These are phyloP conservation scores for Myiotriccus ornatus DNA, from an alignment of 2,797 vertebrate genomes.

Conservation along the genomic window DNA sequence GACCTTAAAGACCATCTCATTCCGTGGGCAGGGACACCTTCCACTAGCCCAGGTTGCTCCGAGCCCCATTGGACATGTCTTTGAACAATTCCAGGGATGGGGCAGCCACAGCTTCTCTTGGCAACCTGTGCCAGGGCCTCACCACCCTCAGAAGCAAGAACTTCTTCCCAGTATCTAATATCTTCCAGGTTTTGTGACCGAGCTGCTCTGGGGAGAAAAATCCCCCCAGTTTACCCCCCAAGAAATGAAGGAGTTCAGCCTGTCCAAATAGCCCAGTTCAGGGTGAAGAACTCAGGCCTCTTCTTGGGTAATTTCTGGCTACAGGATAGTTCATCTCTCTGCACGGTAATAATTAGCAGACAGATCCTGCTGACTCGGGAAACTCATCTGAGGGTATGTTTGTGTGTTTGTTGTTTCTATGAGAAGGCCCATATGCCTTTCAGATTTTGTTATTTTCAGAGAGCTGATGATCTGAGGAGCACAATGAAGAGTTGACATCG, in stretches of 20 bases:
- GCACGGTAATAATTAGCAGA: constrained; percentile 55
- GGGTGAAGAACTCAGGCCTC: neutral
- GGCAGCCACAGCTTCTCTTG: neutral
- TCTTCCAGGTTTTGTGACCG: neutral
- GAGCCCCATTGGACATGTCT: fast-evolving
- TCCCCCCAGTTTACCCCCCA: neutral
- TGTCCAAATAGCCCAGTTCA: neutral
- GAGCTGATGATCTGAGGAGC: constrained; percentile 53
- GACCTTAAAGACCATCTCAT: neutral
- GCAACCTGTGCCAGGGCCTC: neutral
- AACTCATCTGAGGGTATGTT: constrained; percentile 53
- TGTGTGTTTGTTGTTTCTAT: constrained; percentile 65
- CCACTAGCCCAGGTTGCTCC: fast-evolving
- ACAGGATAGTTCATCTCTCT: neutral
- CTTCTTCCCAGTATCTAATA: neutral
- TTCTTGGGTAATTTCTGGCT: constrained; percentile 23
- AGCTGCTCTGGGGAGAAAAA: neutral
- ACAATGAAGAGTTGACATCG: constrained; percentile 22
- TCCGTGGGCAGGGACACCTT: neutral
- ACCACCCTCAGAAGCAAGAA: neutral
- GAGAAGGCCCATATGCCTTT: constrained; percentile 63
- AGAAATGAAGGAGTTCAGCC: neutral
- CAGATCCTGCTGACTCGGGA: constrained; percentile 51
- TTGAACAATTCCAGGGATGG: neutral
- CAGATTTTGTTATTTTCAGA: constrained; percentile 52